Base-by-base conservation (phyloP, 2,113 vertebrate genomes). In the Amazona vittata region DNA sequence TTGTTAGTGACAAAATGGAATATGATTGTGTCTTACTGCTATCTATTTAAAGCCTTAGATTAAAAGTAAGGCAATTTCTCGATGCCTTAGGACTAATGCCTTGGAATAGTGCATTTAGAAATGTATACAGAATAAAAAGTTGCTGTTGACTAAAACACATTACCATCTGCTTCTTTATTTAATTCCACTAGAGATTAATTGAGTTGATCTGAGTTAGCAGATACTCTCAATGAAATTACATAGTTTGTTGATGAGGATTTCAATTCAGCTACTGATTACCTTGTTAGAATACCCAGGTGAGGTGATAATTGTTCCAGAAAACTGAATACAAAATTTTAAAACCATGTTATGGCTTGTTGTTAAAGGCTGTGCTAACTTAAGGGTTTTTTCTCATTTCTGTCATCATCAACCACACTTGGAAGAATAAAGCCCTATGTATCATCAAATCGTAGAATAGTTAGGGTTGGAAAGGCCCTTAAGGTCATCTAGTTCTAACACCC, bases 141-240 rank as follows among this genome's bases (percentile, higher is more conserved):
- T 88, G 74, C 2, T 82, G 79, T 93, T 95, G 70, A 90, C 71
- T 88, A 83, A 86, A 96, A 86, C 65, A 41, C 60, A 67, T 93
- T 69, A 77, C 89, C 77, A 91, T 96, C 81, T 83, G 84, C 52
- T 81, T 78, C 94, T 86, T 94, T 94, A 70, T 92, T 96, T 90
- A 83, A 83, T 96, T 96, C 87, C 92, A 94, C 79, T 71, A 89
- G 93, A 94, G 94, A 97, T 96, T 97, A 97, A 98, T 93, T 93
- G 96, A 92, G 93, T 96, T 86, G 67, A 97, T 94, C 74, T 83
- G 77, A 96, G 93, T 95, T 95, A 98, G 80, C 91, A 94, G 94
- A 93, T 77, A 93, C 64, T 94, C 83, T 94, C 90, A 81, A 86
- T 78, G 93, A 96, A 97, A 91, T 86, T 94, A 90, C 64, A 86